Evolutionary conservation across 2,888 invertebrate species (phyloP).

Genomic region (Nesidiocoris tenuis): DNA sequence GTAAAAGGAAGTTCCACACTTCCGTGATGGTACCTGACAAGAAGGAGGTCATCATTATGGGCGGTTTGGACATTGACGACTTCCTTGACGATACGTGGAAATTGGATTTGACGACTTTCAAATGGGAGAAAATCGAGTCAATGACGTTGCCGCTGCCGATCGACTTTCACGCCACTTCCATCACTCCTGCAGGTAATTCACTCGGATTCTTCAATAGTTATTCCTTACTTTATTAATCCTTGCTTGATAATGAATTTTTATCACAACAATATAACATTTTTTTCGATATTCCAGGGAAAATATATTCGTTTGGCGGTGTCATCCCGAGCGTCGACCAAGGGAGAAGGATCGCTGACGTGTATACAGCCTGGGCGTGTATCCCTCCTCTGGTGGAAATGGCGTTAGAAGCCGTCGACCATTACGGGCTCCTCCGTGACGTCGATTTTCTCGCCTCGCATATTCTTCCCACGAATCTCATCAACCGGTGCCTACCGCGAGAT

Average conservation of each 20-base stretch:
- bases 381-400: conserved; percentile 84
- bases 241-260: too few relatives aligned
- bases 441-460: conserved; percentile 27
- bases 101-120: conserved; percentile 68
- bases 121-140: conserved; percentile 72
- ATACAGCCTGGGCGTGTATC: conserved; percentile 80
- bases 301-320: conserved; percentile 81
- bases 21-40: conserved; percentile 67
- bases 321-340: neutral
- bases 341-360: conserved; percentile 70
- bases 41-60: conserved; percentile 69
- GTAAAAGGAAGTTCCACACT: conserved; percentile 79
- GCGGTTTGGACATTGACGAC: conserved; percentile 68
- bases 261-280: too few relatives aligned
- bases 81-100: conserved; percentile 83
- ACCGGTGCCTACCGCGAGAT: neutral
- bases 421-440: conserved; percentile 59
- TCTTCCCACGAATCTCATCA: conserved; percentile 16
- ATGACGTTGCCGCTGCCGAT: conserved; percentile 70
- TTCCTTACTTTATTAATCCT: too few relatives aligned
- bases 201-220: too few relatives aligned
- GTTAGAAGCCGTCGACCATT: conserved; percentile 78
- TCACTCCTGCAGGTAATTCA: conserved; percentile 67
- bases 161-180: conserved; percentile 83
- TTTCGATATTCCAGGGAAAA: conserved; percentile 53